Conservation (phyloP, 1,140 invertebrate species). For the Caerostris darwini region DNA sequence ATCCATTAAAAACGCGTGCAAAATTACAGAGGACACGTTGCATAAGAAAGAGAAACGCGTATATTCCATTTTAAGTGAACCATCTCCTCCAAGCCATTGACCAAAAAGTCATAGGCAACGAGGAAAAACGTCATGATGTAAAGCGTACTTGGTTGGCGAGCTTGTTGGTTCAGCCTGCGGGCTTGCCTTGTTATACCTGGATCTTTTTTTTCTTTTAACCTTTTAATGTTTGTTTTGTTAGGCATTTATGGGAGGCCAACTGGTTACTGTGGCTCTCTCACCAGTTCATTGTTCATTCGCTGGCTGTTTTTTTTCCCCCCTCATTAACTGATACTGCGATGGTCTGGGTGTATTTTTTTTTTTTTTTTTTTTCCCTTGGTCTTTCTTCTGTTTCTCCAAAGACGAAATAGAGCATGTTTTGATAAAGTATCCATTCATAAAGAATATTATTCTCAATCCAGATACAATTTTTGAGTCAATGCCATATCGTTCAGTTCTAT, state of each 20-base stretch:
- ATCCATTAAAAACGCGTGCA: neutral
- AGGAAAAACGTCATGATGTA: neutral
- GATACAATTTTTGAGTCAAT: no score
- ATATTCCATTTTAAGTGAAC: neutral
- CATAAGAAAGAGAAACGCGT: neutral
- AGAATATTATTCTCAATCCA: no score
- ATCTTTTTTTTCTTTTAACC: neutral
- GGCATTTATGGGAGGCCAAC: constrained; percentile 56
- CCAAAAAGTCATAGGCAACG: neutral
- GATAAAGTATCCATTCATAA: no score
- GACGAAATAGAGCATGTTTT: neutral
- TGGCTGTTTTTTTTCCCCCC: neutral
- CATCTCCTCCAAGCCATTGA: neutral
- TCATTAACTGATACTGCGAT: neutral
- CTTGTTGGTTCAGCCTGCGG: neutral
- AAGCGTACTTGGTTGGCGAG: neutral
- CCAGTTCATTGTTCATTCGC: constrained; percentile 61
- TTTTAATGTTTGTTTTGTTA: constrained; percentile 49
- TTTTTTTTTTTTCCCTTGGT: no score
- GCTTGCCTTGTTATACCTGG: neutral
- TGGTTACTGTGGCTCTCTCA: constrained; percentile 60
- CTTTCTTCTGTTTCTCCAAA: neutral
- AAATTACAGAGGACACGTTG: neutral
- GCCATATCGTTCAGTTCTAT: no score
- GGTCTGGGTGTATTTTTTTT: no score